These are phyloP conservation scores for Artibeus jamaicensis DNA, from an alignment of 2,797 vertebrate genomes.

Conservation along the genomic window DNA sequence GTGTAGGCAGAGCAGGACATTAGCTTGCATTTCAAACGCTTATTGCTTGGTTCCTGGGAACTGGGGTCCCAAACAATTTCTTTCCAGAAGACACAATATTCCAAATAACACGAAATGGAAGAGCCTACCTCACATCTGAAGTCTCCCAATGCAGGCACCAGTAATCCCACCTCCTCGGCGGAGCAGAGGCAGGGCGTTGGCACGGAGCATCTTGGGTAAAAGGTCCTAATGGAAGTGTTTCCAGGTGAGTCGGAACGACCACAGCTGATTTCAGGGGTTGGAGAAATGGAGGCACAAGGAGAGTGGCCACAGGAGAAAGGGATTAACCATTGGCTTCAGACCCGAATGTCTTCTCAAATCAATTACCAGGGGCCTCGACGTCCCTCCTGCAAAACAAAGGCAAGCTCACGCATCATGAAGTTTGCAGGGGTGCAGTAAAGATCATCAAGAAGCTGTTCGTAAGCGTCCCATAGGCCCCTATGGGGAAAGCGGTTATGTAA, in stretches of 20 bases:
- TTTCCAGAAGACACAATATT: neutral
- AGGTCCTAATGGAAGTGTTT: neutral
- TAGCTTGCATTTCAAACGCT: neutral
- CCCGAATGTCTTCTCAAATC: neutral
- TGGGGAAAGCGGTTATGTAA: neutral
- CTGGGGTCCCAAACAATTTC: neutral
- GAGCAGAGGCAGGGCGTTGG: neutral
- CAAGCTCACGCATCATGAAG: neutral
- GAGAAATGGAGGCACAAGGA: neutral
- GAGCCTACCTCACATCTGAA: neutral
- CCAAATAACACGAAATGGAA: neutral
- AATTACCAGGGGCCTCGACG: neutral
- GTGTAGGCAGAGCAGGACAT: neutral
- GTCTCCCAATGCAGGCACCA: neutral
- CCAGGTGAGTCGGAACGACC: neutral
- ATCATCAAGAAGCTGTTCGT: slow-evolving; percentile 6
- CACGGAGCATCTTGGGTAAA: neutral
- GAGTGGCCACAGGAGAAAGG: too few relatives aligned
- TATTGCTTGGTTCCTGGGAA: neutral
- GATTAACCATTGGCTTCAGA: neutral
- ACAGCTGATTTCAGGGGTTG: neutral
- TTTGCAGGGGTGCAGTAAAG: neutral
- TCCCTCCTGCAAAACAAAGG: neutral
- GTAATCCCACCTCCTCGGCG: neutral
- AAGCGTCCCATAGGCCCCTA: neutral